Evolutionary conservation across 2,797 vertebrate species (phyloP).

Genomic region (Sardinella longiceps): DNA sequence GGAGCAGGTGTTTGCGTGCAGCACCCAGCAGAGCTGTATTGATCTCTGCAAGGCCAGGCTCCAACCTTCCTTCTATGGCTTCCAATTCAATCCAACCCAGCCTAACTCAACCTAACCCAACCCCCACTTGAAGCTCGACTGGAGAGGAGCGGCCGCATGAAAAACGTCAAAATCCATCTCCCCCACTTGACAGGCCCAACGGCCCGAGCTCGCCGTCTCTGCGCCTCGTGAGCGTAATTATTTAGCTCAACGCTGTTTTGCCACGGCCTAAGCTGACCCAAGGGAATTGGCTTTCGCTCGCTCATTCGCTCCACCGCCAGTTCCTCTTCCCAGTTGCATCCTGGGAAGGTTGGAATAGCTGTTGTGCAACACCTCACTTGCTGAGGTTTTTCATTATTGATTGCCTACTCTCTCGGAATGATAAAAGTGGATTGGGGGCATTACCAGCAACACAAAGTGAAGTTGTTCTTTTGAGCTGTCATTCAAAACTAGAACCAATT

Average conservation of each 20-base stretch:
- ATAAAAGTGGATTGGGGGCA: constrained; percentile 41
- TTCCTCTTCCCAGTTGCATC: constrained; percentile 29
- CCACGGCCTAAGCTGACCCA: constrained; percentile 37
- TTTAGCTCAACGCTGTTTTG: constrained; percentile 31
- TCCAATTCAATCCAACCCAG: no score
- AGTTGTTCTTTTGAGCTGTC: no score
- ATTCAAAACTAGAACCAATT: neutral
- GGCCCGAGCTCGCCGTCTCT: constrained; percentile 36
- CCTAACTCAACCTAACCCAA: no score
- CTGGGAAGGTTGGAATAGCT: constrained; percentile 4
- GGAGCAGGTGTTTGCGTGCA: constrained; percentile 46
- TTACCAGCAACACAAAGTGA: neutral
- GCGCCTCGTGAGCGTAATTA: constrained; percentile 50
- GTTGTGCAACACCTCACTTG: constrained; percentile 32
- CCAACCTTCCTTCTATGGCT: neutral
- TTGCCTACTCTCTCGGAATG: constrained; percentile 47
- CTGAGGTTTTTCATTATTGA: constrained; percentile 53
- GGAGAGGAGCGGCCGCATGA: constrained; percentile 43
- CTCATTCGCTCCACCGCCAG: constrained; percentile 9
- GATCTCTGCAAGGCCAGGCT: constrained; percentile 50
- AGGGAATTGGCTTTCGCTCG: constrained; percentile 26
- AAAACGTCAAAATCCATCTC: constrained; percentile 60
- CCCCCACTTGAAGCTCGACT: constrained; percentile 37
- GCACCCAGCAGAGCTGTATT: constrained; percentile 55
- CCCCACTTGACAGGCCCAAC: constrained; percentile 48